Evolutionary conservation across 1,140 invertebrate genomes (phyloP).

Genomic region (Eueides isabella): DNA sequence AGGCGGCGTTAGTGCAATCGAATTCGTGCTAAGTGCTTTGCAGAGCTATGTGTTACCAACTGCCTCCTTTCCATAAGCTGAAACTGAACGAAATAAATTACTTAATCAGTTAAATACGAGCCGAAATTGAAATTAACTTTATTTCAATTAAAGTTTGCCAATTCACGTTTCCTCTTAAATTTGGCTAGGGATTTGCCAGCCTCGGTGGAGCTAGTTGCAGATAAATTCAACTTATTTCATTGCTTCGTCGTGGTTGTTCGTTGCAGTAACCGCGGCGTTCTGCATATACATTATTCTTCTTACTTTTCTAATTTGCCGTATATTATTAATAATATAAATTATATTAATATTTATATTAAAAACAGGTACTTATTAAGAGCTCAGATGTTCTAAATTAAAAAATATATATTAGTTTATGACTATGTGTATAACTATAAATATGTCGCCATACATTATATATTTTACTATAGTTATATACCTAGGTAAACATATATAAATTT

Average conservation of each 20-base stretch:
- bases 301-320: neutral
- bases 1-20: slow-evolving; percentile 77
- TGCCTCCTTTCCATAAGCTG: slow-evolving; percentile 24
- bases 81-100: slow-evolving; percentile 47
- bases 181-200: slow-evolving; percentile 45
- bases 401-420: too few relatives aligned
- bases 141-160: slow-evolving; percentile 74
- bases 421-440: too few relatives aligned
- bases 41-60: slow-evolving; percentile 66
- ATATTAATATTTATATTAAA: too few relatives aligned
- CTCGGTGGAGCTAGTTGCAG: slow-evolving; percentile 50
- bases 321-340: too few relatives aligned
- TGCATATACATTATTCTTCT: slow-evolving; percentile 5
- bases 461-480: neutral
- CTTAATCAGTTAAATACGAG: slow-evolving; percentile 51
- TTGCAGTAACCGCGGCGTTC: slow-evolving; percentile 4
- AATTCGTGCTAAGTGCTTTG: slow-evolving; percentile 75
- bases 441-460: too few relatives aligned
- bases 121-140: slow-evolving; percentile 52
- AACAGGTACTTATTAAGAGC: too few relatives aligned
- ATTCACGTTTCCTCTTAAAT: slow-evolving; percentile 63
- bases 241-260: slow-evolving; percentile 27
- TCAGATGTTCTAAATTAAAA: too few relatives aligned
- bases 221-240: slow-evolving; percentile 58
- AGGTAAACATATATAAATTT: neutral